Percentiles rank a stretch among this genome's conserved stretches.
These are phyloP conservation scores for Chelon auratus DNA, from an alignment of 2,797 vertebrate genomes.

Conservation along the genomic window DNA sequence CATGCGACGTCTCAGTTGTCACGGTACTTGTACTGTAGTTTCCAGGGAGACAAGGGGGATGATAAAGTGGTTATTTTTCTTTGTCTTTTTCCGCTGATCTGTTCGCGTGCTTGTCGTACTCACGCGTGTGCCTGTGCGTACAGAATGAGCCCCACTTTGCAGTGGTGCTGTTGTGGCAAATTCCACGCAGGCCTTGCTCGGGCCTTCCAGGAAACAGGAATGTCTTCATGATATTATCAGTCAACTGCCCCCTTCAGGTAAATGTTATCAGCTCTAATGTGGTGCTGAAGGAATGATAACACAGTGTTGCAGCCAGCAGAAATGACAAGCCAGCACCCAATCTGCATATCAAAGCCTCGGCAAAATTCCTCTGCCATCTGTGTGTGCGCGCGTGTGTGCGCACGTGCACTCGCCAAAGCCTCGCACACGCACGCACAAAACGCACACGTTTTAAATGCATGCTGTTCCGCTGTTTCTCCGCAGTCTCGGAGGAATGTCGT, in stretches of 20 bases:
- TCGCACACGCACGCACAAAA: constrained; percentile 3
- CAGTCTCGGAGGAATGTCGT: constrained; percentile 49
- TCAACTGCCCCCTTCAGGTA: constrained; percentile 77
- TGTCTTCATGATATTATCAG: constrained; percentile 72
- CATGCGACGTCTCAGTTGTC: constrained; percentile 34
- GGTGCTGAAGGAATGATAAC: constrained; percentile 70
- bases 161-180: constrained; percentile 26
- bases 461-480: constrained; percentile 39
- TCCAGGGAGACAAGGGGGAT: constrained; percentile 41
- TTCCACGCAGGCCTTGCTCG: constrained; percentile 20
- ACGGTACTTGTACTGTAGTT: constrained; percentile 33
- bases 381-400: constrained; percentile 27
- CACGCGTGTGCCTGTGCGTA: not conserved
- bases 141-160: constrained; percentile 7
- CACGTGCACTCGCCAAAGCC: not conserved
- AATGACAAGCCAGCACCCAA: constrained; percentile 73
- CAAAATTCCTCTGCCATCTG: constrained; percentile 77
- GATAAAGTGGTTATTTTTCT: constrained; percentile 18
- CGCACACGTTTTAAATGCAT: constrained; percentile 14
- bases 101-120: not conserved
- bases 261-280: constrained; percentile 76
- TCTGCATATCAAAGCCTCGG: constrained; percentile 80
- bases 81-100: constrained; percentile 27
- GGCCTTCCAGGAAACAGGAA: constrained; percentile 62
- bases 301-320: constrained; percentile 68